phyloP scores from a whole-genome alignment of 1,140 invertebrate species.

The Rhyacophila brunnea region DNA sequence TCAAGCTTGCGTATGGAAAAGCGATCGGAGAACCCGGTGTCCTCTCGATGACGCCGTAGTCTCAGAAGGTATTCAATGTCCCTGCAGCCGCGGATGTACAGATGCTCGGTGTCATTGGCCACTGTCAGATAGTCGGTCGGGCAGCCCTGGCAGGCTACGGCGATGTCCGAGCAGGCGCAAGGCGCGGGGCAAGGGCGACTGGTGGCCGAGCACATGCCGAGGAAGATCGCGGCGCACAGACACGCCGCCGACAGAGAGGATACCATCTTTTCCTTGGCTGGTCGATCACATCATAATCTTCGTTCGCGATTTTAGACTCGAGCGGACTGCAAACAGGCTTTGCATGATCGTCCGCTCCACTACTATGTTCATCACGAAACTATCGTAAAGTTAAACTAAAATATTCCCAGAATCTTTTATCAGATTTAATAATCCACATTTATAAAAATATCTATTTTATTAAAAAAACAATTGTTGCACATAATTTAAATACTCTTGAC shows the following conservation, averaged over 20 bases:
- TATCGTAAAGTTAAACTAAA: too few relatives aligned
- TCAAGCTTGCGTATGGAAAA: slow-evolving; percentile 12
- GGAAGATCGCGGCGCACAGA: slow-evolving; percentile 8
- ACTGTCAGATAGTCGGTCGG: slow-evolving; percentile 27
- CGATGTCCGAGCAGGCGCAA: slow-evolving; percentile 16
- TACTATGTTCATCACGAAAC: too few relatives aligned
- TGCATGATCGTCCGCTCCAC: too few relatives aligned
- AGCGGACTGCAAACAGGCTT: too few relatives aligned
- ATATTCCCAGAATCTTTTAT: too few relatives aligned
- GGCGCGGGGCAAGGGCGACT: slow-evolving; percentile 20
- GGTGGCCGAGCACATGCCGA: slow-evolving; percentile 16
- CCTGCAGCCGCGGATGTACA: slow-evolving; percentile 25
- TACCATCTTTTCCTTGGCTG: slow-evolving; percentile 7
- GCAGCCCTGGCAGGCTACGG: slow-evolving; percentile 25
- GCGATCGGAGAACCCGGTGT: neutral
- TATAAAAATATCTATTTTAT: too few relatives aligned
- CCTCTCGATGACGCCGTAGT: slow-evolving; percentile 31
- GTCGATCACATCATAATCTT: slow-evolving; percentile 4
- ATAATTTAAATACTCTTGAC: too few relatives aligned
- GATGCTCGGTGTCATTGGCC: slow-evolving; percentile 10
- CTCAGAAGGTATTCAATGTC: slow-evolving; percentile 41
- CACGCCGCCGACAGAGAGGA: slow-evolving; percentile 11
- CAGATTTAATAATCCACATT: too few relatives aligned
- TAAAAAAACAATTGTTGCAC: too few relatives aligned
- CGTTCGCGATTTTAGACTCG: neutral